Conservation (phyloP, 2,888 invertebrate genomes). For the Tinea trinotella region DNA sequence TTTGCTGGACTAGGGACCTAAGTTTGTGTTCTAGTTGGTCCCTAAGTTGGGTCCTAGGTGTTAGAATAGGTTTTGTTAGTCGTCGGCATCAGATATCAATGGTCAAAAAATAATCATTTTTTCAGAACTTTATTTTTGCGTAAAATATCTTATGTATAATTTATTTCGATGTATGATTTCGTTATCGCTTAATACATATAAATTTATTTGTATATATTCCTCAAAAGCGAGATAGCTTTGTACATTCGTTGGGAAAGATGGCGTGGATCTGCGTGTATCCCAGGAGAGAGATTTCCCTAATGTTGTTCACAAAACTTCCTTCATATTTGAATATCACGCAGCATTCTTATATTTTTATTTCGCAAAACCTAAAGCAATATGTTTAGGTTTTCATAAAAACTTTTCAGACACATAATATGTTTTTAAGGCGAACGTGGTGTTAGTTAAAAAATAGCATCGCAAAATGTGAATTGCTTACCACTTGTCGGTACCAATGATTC, state of each 20-base stretch:
- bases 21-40: not conserved
- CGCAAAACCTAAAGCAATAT: not conserved
- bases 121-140: too few relatives aligned
- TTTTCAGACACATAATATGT: too few relatives aligned
- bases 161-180: too few relatives aligned
- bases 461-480: too few relatives aligned
- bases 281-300: constrained; percentile 47
- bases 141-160: not conserved
- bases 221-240: constrained; percentile 14
- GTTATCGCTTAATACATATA: not conserved
- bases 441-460: too few relatives aligned
- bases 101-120: too few relatives aligned
- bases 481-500: too few relatives aligned
- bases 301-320: constrained; percentile 45
- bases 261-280: constrained; percentile 25
- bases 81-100: too few relatives aligned
- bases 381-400: not conserved
- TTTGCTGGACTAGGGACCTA: too few relatives aligned
- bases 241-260: constrained; percentile 15
- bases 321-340: constrained; percentile 53
- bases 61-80: too few relatives aligned
- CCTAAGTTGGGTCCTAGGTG: too few relatives aligned
- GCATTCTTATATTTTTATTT: constrained; percentile 32
- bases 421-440: too few relatives aligned
- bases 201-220: constrained; percentile 1